Evolutionary conservation across 1,140 invertebrate genomes (phyloP).

Genomic region (Lithobius niger): DNA sequence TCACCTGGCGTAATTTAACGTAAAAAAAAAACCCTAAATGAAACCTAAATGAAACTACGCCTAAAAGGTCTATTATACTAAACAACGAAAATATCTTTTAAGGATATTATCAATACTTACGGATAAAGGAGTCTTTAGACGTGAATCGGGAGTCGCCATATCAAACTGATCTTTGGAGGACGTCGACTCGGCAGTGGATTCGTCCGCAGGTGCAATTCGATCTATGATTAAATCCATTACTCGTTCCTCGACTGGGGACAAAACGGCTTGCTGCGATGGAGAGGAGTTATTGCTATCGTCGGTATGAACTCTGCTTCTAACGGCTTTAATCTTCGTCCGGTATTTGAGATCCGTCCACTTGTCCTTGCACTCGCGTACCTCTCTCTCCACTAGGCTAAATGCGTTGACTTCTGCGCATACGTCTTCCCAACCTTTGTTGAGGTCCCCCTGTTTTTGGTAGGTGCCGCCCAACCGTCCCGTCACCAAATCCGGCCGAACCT

Average conservation of each 20-base stretch:
- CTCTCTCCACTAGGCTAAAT: neutral
- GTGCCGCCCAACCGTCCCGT: neutral
- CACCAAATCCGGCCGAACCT: neutral
- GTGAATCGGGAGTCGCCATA: no score
- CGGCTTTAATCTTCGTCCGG: neutral
- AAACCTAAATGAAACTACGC: no score
- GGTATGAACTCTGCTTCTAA: neutral
- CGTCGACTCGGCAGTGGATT: no score
- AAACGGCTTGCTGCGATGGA: neutral
- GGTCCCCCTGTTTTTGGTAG: neutral
- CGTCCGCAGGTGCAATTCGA: neutral
- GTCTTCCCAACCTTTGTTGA: neutral
- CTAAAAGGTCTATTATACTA: no score
- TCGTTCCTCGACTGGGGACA: neutral
- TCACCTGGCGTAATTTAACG: no score
- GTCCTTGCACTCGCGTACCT: neutral
- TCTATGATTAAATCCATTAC: neutral
- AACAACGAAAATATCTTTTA: no score
- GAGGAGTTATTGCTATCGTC: neutral
- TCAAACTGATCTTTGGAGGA: no score
- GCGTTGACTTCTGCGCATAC: neutral
- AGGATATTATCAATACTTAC: no score
- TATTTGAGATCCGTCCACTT: neutral
- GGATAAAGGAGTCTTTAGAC: no score
- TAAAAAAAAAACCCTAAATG: no score